Conservation (phyloP, 2,888 invertebrate genomes). For the Sepioteuthis lessoniana region DNA sequence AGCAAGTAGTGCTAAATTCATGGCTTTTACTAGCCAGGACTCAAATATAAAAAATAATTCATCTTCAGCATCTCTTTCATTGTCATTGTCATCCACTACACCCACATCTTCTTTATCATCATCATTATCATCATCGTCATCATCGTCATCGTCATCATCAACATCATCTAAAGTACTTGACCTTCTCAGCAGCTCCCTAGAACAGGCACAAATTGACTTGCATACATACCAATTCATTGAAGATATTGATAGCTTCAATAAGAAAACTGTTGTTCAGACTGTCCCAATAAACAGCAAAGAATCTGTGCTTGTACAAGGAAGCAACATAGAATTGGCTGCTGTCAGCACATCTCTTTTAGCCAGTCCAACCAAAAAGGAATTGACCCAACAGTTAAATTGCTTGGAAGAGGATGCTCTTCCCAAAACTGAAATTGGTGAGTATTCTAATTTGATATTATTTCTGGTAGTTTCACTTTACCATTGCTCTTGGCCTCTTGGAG, state of each 20-base stretch:
- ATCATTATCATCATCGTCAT: conserved; percentile 42
- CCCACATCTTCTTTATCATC: conserved; percentile 38
- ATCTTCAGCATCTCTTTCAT: conserved; percentile 12
- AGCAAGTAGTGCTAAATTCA: neutral
- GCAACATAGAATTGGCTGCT: neutral
- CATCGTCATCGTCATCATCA: neutral
- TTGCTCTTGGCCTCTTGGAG: no score
- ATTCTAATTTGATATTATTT: neutral
- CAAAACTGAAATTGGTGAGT: neutral
- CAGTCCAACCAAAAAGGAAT: neutral
- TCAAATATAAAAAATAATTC: neutral
- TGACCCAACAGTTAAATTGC: neutral
- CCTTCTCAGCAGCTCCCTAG: conserved; percentile 69
- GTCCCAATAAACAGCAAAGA: neutral
- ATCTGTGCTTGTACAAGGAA: neutral
- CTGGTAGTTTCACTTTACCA: neutral
- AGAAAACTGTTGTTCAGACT: conserved; percentile 12
- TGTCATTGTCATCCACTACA: conserved; percentile 44
- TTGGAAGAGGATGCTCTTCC: neutral
- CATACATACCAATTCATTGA: conserved; percentile 71
- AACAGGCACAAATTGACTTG: conserved; percentile 72
- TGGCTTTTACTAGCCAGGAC: neutral
- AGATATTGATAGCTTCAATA: conserved; percentile 54
- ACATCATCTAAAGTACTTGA: conserved; percentile 57
- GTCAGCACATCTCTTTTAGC: neutral